These are phyloP conservation scores for Pteropus alecto DNA, from an alignment of 2,113 vertebrate species.

Conservation along the genomic window DNA sequence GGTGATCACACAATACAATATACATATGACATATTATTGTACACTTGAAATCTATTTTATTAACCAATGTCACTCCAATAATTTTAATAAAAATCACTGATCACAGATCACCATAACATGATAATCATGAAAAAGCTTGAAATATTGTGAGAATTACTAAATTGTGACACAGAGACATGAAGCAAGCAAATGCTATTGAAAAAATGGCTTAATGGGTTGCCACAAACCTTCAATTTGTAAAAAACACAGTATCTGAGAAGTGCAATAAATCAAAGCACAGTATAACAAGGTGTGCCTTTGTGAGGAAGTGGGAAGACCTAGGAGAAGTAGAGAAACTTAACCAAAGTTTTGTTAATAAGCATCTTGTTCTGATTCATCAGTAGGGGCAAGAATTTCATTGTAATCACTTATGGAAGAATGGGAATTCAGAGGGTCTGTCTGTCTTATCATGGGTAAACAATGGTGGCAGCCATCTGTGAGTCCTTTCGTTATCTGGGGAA, in stretches of 20 bases:
- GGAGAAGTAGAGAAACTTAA: neutral
- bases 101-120: neutral
- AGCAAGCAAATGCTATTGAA: neutral
- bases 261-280: neutral
- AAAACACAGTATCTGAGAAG: neutral
- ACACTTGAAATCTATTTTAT: no score
- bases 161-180: neutral
- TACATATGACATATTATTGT: no score
- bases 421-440: neutral
- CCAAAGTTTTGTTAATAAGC: neutral
- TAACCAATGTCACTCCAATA: no score
- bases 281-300: neutral
- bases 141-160: neutral
- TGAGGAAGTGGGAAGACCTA: neutral
- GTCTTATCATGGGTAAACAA: neutral
- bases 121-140: neutral
- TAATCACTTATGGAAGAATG: slow-evolving; percentile 5
- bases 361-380: neutral
- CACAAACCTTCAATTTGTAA: neutral
- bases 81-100: neutral
- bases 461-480: neutral
- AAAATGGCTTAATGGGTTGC: neutral
- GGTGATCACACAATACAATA: no score
- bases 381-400: neutral
- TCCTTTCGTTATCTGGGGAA: neutral